These are phyloP conservation scores for Laupala kohalensis DNA, from an alignment of 1,140 invertebrate genomes.

Conservation along the genomic window DNA sequence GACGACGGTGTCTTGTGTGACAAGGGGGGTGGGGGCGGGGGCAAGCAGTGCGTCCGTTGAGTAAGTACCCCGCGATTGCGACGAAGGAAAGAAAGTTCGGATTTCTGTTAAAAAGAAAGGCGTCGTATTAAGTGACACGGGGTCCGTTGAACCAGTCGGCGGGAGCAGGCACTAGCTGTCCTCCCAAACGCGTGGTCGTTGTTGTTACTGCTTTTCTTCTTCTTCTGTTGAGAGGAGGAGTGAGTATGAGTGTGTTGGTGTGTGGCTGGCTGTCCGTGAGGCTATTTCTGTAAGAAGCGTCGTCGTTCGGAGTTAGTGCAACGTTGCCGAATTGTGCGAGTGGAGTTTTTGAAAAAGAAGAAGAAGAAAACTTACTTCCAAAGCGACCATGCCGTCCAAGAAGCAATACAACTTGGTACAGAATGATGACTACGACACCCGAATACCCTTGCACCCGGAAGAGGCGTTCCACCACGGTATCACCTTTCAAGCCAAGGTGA, in stretches of 20 bases:
- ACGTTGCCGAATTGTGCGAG: not conserved
- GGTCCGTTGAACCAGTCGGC: not conserved
- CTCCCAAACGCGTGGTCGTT: too few species aligned
- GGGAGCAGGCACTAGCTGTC: too few species aligned
- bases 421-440: constrained; percentile 86
- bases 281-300: not conserved
- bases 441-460: constrained; percentile 86
- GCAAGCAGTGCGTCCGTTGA: too few species aligned
- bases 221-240: too few species aligned
- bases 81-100: too few species aligned
- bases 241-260: not conserved
- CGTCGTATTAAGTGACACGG: too few species aligned
- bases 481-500: constrained; percentile 92
- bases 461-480: constrained; percentile 95
- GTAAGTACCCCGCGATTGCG: too few species aligned
- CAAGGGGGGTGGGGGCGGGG: too few species aligned
- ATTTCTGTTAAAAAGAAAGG: too few species aligned
- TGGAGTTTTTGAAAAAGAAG: not conserved
- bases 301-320: not conserved
- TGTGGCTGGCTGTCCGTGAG: not conserved
- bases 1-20: too few species aligned
- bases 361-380: not conserved
- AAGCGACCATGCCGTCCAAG: constrained; percentile 57
- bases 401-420: constrained; percentile 87
- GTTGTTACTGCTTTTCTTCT: too few species aligned